phyloP scores from a whole-genome alignment of 2,797 vertebrate species.

The Pithecia hirsuta region DNA sequence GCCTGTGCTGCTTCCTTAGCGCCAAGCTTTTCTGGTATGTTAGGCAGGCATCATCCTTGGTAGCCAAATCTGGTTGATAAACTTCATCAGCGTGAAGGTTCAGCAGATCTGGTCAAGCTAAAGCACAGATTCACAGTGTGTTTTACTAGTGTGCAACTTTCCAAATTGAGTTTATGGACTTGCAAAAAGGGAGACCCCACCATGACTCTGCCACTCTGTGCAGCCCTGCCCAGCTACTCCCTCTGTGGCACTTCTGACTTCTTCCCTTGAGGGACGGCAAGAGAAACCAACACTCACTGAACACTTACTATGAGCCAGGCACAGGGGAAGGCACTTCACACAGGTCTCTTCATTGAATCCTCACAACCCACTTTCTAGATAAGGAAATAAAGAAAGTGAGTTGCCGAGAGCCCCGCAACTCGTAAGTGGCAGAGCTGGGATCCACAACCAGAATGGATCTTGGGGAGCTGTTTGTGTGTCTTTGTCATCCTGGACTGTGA shows the following conservation, averaged over 20 bases:
- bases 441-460: neutral
- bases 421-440: neutral
- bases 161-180: neutral
- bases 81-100: neutral
- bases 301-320: neutral
- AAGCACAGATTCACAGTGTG: neutral
- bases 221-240: neutral
- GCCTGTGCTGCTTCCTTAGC: neutral
- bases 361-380: neutral
- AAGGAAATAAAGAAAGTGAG: neutral
- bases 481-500: neutral
- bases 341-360: neutral
- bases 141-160: neutral
- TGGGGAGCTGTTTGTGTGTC: neutral
- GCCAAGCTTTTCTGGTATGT: neutral
- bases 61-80: neutral
- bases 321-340: neutral
- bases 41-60: neutral
- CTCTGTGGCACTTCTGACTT: neutral
- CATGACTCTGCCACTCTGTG: neutral
- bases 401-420: neutral
- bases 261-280: neutral
- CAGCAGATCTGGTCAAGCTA: neutral
- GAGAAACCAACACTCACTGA: neutral
- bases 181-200: neutral